Base-by-base conservation (phyloP, 2,797 vertebrate genomes). In the Adelosebastes latens region DNA sequence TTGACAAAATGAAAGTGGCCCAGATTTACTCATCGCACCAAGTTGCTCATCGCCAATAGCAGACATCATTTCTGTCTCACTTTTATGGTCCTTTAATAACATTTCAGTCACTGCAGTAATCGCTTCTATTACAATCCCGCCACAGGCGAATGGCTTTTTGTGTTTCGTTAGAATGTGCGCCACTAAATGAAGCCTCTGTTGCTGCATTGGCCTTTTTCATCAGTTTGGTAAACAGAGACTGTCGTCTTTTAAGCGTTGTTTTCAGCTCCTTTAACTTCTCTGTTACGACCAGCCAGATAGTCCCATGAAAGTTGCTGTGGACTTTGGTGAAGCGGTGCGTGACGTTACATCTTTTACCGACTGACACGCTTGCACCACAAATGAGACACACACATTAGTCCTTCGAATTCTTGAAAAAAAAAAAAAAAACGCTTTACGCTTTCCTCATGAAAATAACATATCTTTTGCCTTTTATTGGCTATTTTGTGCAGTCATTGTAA, bases 161-260 rank as follows among this genome's bases (percentile, higher is more conserved):
- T 52, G 8, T n/a, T 20, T 52, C 18, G 3, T 52, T 52, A 52
- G 46, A 8, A 52, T 52, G 18, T n/a, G 46, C 8, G 18, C 18
- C 46, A 52, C 18, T 52, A 9, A 49, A 20, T 8, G 8, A 49
- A 49, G 46, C 46, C 18, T 52, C 46, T 52, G 46, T 52, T 52
- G 46, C 42, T 16, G 39, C 36, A 12, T 39, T 39, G 0, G 14
- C 42, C 42, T 46, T 46, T 39, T 39, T 39, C 42, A 46, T 46
- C 14, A 1, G 42, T 16, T 46, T 46, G 42, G 0, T 46, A 46
- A 0, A 0, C 36, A 14, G 36, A 39, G 2, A 16, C 39, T 42
- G 39, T 16, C 6, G 39, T 42, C 39, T 42, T 42, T 39, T 39
- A 39, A 39, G 39, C 6, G 39, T 42, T 16, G 14, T 42, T 0